Base-by-base conservation (phyloP, 1,140 invertebrate species). In the Drosophila mojavensis region DNA sequence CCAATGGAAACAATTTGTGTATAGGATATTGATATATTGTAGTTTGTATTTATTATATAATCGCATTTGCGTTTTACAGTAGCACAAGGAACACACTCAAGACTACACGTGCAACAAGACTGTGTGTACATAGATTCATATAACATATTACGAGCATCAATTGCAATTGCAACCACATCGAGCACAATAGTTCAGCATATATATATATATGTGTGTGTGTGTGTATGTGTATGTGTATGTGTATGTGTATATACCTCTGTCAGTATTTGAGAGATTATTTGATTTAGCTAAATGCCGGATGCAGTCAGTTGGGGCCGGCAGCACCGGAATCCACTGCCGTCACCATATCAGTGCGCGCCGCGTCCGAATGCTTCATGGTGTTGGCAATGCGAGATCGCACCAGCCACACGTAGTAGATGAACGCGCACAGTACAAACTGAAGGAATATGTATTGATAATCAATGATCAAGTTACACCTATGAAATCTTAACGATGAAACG, bases 371-470 rank as follows among this genome's bases (percentile, higher is more conserved):
- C n/a, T 17, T 47, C 43, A 47, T 47, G n/a, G 43, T 11, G 28
- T n/a, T 33, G 9, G 51, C 60, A 11, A 45, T 58, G 39, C 47
- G 61, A 15, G 78, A 75, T 10, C 86, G 78, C 65, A 81, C 55
- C 20, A 84, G 20, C 61, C 78, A 82, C 20, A 90, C 51, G 54
- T 90, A 91, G 56, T 88, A 91, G 50, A 91, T 68, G n/a, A 91
- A 58, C 48, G 75, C 75, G 47, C 80, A 88, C 50, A 90, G 61
- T 28, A 91, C 61, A 61, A 91, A 78, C 71, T 91, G 85, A 53
- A 91, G 73, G 69, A 91, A 77, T 89, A 91, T 90, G 70, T 74
- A 84, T 50, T 88, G 79, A 76, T 79, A 89, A 60, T 90, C 86
- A 55, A 85, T 77, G 59, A 79, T 76, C 65, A 90, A 51, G 51